Evolutionary conservation across 2,113 vertebrate species (phyloP), one percentile per base, ranked within the genome.

Genomic region (Cavia aperea): DNA sequence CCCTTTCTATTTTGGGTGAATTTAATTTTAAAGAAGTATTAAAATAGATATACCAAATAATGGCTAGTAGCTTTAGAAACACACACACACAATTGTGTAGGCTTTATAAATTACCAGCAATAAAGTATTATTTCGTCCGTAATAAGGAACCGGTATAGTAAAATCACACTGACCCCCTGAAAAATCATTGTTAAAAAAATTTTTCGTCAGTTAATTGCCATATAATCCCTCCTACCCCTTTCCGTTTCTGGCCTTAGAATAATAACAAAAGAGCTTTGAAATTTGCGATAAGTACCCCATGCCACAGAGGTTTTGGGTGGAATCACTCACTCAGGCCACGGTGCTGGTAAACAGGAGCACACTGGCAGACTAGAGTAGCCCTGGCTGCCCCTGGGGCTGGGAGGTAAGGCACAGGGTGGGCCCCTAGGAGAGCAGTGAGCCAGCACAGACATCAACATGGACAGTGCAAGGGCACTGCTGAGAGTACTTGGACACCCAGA

Each of bases 61-160:
- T 86, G 46, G 70, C 79, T 82, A 68, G 46, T 86, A 70, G 66
- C 19, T 92, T 94, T 33, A 56, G 54, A 83, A 68, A 65, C 93
- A 72, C 83, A 46, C 15, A 65, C 33, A 49, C 75, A 78, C 14
- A 77, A 18, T 78, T 33, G 29, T 78, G 46, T 78, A 21, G 26
- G 73, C 56, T 94, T 94, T 87, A 86, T 89, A 60, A 95, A 60
- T 90, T 79, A 88, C 39, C 3, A 92, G 24, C 73, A 92, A 63
- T 78, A 29, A 77, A 92, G 78, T 79, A 63, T 66, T 85, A 24
- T 12, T 90, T 89, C 9, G 0, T 65, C 58, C 88, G 43, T 73
- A 77, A 73, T 7, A 86, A 86, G 31, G 7, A 70, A 58, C 9
- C 31, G 9, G 15, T 85, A 1, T n/a, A 86, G 31, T 13, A 60